Evolutionary conservation across 2,113 vertebrate species (phyloP).

Genomic region (Mus spicilegus): DNA sequence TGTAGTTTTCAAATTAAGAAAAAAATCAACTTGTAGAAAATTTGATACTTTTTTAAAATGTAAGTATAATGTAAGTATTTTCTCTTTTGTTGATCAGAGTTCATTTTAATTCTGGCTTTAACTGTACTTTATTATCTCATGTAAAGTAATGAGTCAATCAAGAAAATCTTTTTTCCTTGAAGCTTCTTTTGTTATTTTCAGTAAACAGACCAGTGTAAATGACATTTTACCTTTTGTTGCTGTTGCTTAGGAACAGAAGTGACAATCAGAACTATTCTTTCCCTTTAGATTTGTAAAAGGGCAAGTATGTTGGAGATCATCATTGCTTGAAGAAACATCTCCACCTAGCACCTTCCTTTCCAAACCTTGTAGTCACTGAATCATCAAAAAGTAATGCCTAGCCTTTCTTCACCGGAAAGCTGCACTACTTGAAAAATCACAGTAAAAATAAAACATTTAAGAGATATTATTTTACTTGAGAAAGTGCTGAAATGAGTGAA

Average conservation of each 20-base stretch:
- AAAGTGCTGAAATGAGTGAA: not conserved
- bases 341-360: not conserved
- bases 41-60: not conserved
- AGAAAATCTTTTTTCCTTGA: not conserved
- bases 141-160: not conserved
- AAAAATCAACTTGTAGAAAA: not conserved
- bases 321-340: not conserved
- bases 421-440: not conserved
- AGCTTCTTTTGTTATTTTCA: constrained; percentile 40
- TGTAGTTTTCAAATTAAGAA: not conserved
- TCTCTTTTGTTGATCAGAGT: not conserved
- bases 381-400: not conserved
- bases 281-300: constrained; percentile 15
- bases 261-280: constrained; percentile 12
- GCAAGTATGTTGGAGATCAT: constrained; percentile 3
- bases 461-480: constrained; percentile 2
- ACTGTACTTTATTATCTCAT: not conserved
- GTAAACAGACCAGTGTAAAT: not conserved
- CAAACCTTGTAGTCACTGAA: constrained; percentile 10
- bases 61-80: not conserved
- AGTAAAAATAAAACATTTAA: not conserved
- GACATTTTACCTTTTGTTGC: not conserved
- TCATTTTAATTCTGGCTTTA: constrained; percentile 21
- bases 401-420: not conserved
- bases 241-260: constrained; percentile 46